A percentile compares a stretch with the other conserved stretches of the same genome.
Evolutionary conservation across 2,888 invertebrate genomes (phyloP).

Genomic region (Thalpophila matura): DNA sequence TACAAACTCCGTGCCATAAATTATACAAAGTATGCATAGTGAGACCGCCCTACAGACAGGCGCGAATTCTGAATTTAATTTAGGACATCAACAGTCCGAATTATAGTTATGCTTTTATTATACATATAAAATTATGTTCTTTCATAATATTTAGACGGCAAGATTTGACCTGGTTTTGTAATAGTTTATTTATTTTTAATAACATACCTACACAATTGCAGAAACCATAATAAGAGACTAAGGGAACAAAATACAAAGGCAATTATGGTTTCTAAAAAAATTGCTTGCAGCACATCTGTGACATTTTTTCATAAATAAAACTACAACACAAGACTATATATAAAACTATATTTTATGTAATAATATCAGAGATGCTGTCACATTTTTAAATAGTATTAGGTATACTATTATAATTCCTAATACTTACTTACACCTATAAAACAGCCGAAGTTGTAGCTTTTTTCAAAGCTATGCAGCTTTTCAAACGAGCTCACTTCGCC

Average conservation of each 20-base stretch:
- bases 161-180: neutral
- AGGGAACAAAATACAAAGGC: conserved; percentile 2
- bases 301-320: conserved; percentile 1
- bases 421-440: too few relatives aligned
- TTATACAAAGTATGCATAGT: conserved; percentile 46
- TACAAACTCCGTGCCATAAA: conserved; percentile 51
- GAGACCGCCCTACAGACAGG: conserved; percentile 22
- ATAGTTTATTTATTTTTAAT: neutral
- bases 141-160: neutral
- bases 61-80: conserved; percentile 30
- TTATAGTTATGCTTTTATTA: neutral
- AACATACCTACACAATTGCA: too few relatives aligned
- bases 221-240: neutral
- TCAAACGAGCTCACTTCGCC: conserved; percentile 12
- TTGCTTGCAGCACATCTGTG: neutral
- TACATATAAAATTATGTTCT: too few relatives aligned
- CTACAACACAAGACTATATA: neutral
- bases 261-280: neutral
- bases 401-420: too few relatives aligned
- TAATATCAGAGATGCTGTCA: neutral
- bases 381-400: too few relatives aligned
- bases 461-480: conserved; percentile 1
- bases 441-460: too few relatives aligned
- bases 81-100: conserved; percentile 6
- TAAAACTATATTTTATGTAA: neutral